Evolutionary conservation across 2,888 invertebrate species (phyloP).

Genomic region (Amphipyra berbera): DNA sequence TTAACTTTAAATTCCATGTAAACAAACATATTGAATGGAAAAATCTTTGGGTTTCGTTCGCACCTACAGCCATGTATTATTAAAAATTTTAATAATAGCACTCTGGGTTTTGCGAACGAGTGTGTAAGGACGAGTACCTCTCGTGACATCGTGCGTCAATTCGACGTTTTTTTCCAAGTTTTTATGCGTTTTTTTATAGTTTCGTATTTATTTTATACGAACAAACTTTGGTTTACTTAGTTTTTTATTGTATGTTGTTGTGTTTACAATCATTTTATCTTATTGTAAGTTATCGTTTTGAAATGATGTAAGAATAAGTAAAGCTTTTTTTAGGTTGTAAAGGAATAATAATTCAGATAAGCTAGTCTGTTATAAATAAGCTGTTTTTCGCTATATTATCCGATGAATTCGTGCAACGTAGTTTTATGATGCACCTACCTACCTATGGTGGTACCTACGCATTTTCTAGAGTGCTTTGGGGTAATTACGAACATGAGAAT

Average conservation of each 20-base stretch:
- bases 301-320: too few relatives aligned
- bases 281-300: too few relatives aligned
- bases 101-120: constrained; percentile 45
- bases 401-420: too few relatives aligned
- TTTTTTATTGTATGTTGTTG: constrained; percentile 2
- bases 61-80: constrained; percentile 24
- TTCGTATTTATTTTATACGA: neutral
- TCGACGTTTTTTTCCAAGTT: constrained; percentile 20
- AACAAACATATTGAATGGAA: constrained; percentile 19
- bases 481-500: too few relatives aligned
- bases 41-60: constrained; percentile 19
- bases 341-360: too few relatives aligned
- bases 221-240: neutral
- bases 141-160: constrained; percentile 58
- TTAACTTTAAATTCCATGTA: neutral
- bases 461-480: too few relatives aligned
- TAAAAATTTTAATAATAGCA: constrained; percentile 50
- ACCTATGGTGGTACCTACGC: too few relatives aligned
- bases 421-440: too few relatives aligned
- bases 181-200: constrained; percentile 39
- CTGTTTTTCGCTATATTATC: too few relatives aligned
- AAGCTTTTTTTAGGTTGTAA: too few relatives aligned
- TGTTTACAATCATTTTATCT: too few relatives aligned
- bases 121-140: constrained; percentile 51
- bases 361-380: too few relatives aligned